These are phyloP conservation scores for Aplysina aerophoba DNA, from an alignment of 37 sponge, comb jelly and placozoan species.

Conservation along the genomic window DNA sequence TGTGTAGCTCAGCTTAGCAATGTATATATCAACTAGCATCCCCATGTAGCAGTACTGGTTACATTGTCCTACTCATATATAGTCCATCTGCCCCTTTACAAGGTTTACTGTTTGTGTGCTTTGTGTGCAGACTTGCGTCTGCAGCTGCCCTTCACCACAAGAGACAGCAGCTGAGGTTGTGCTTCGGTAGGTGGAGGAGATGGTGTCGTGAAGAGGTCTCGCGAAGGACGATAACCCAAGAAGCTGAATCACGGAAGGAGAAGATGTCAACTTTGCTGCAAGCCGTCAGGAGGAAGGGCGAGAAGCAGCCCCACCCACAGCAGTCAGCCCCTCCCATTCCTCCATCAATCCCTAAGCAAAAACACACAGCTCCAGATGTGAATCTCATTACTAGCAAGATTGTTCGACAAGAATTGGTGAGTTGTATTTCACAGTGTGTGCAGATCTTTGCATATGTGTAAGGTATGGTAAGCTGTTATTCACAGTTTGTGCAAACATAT, in stretches of 20 bases:
- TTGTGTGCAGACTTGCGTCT: not conserved
- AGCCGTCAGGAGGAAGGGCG: not conserved
- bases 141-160: not conserved
- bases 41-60: not conserved
- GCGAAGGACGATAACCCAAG: not conserved
- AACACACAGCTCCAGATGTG: not conserved
- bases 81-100: not conserved
- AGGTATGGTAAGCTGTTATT: no score
- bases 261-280: conserved; percentile 17
- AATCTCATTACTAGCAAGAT: conserved; percentile 18
- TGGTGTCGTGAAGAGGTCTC: not conserved
- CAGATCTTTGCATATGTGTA: no score
- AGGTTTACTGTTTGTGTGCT: not conserved
- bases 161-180: not conserved
- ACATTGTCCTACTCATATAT: not conserved
- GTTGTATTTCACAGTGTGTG: not conserved
- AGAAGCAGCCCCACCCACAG: no score
- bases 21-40: no score
- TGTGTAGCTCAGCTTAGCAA: no score
- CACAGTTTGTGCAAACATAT: no score
- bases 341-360: not conserved
- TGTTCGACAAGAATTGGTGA: conserved; percentile 17
- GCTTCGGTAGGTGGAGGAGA: not conserved
- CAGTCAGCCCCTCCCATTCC: no score
- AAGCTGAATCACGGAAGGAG: not conserved